Evolutionary conservation across 2,113 vertebrate species (phyloP).

Genomic region (Cynocephalus volans): DNA sequence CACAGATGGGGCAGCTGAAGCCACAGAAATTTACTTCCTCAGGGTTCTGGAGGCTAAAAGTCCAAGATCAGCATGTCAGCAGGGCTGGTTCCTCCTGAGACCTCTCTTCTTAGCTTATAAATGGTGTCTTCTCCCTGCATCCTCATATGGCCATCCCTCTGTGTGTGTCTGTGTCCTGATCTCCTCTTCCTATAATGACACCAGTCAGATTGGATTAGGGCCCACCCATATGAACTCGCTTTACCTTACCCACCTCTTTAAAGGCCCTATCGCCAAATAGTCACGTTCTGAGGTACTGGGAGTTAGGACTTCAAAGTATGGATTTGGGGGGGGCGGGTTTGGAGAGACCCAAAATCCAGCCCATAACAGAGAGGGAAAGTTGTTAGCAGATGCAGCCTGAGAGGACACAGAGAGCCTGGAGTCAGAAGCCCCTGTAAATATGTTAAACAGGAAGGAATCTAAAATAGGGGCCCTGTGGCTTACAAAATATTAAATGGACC

Average conservation of each 20-base stretch:
- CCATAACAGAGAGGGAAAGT: rapidly evolving
- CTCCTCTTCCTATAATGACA: neutral
- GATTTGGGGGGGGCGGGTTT: neutral
- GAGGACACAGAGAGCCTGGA: neutral
- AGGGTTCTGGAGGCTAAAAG: neutral
- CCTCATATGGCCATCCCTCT: neutral
- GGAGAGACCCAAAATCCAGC: neutral
- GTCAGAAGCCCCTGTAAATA: neutral
- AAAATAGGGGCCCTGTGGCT: neutral
- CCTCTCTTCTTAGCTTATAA: neutral
- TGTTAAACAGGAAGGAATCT: neutral
- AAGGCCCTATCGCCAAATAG: too few species aligned
- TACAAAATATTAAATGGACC: too few species aligned
- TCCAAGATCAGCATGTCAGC: neutral
- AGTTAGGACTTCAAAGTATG: neutral
- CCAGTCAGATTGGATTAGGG: neutral
- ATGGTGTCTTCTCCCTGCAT: neutral
- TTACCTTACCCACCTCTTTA: neutral
- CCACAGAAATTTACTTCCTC: neutral
- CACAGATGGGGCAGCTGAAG: rapidly evolving
- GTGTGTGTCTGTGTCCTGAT: neutral
- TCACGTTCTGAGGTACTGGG: neutral
- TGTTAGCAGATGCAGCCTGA: neutral
- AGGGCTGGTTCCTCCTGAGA: too few species aligned
- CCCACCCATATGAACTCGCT: neutral